These are phyloP conservation scores for Epinotia ramella DNA, from an alignment of 2,888 invertebrate species.

Conservation along the genomic window DNA sequence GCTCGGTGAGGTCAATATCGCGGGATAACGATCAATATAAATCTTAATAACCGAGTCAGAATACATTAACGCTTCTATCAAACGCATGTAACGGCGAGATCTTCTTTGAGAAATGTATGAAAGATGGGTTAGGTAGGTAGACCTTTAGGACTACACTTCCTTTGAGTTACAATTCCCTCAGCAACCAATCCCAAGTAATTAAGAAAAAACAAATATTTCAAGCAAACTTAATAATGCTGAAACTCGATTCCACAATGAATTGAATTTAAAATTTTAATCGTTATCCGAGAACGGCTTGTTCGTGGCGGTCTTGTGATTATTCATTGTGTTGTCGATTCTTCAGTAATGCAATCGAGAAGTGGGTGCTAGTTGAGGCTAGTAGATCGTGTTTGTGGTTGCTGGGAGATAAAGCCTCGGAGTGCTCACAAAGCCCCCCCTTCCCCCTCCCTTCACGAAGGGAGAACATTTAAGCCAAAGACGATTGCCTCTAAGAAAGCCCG, in stretches of 20 bases:
- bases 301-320: slow-evolving; percentile 24
- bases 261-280: slow-evolving; percentile 38
- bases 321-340: slow-evolving; percentile 30
- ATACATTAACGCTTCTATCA: background rate
- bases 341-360: slow-evolving; percentile 70
- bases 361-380: slow-evolving; percentile 53
- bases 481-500: slow-evolving; percentile 77
- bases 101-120: background rate
- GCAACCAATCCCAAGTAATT: slow-evolving; percentile 18
- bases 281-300: background rate
- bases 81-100: background rate
- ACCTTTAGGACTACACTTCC: too few relatives aligned
- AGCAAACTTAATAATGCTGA: slow-evolving; percentile 17
- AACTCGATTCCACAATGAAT: slow-evolving; percentile 31
- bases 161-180: slow-evolving; percentile 3
- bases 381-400: slow-evolving; percentile 65
- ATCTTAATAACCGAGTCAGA: background rate
- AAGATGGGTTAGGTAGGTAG: too few relatives aligned
- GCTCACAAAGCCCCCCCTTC: slow-evolving; percentile 64
- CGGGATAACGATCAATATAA: background rate
- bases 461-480: slow-evolving; percentile 74
- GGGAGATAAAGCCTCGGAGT: slow-evolving; percentile 67
- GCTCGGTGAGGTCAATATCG: slow-evolving; percentile 12
- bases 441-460: slow-evolving; percentile 49
- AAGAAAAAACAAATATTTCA: slow-evolving; percentile 34